Conservation (phyloP, 2,888 invertebrate species). For the Brachylomia viminalis region DNA sequence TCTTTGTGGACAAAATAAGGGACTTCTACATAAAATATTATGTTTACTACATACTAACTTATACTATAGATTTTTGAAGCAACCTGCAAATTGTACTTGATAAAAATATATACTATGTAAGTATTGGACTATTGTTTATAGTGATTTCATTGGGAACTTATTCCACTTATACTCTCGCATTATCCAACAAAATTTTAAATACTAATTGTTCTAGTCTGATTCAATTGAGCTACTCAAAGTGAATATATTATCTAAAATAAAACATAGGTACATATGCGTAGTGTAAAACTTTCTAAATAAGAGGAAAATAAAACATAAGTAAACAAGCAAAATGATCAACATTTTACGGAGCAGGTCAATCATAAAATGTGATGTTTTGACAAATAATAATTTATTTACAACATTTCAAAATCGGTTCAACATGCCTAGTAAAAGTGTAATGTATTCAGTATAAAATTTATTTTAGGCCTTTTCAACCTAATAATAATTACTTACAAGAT, state of each 20-base stretch:
- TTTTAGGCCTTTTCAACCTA: constrained; percentile 51
- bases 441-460: constrained; percentile 39
- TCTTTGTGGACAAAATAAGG: constrained; percentile 67
- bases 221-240: constrained; percentile 67
- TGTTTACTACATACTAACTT: constrained; percentile 81
- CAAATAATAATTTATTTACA: constrained; percentile 62
- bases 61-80: constrained; percentile 80
- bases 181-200: constrained; percentile 69
- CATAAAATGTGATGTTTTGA: constrained; percentile 69
- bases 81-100: constrained; percentile 87
- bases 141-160: constrained; percentile 75
- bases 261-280: constrained; percentile 65
- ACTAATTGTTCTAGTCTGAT: constrained; percentile 72
- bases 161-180: constrained; percentile 55
- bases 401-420: constrained; percentile 40
- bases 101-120: constrained; percentile 72
- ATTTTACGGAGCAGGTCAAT: constrained; percentile 68
- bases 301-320: constrained; percentile 68
- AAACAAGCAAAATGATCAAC: constrained; percentile 75
- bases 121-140: constrained; percentile 67
- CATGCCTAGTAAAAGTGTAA: constrained; percentile 43
- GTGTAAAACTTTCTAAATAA: constrained; percentile 74
- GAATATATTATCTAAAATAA: constrained; percentile 69
- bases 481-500: constrained; percentile 54
- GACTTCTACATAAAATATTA: constrained; percentile 73